Base-by-base conservation (phyloP, 2,888 invertebrate species). In the Macaria notata region DNA sequence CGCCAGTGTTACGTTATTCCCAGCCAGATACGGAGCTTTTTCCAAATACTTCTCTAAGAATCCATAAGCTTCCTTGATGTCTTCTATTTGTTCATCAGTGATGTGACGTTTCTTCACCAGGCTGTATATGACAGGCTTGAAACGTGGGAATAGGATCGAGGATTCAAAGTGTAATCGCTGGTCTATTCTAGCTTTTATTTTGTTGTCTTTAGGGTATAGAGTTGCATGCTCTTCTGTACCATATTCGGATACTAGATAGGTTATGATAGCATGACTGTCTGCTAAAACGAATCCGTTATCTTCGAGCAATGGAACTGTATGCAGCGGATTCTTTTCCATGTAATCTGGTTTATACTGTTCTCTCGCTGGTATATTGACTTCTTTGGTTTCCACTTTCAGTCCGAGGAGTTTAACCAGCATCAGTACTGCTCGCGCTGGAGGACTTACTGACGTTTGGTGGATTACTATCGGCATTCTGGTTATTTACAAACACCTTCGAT, bases 221-320 rank as follows among this genome's bases (percentile, higher is more conserved):
- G 62, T 64, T 43, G 60, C 59, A 9, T 69, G 60, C 8, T 62
- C 58, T 8, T 62, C 69, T 0, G 47, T 56, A 3, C 72, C 75
- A 38, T 75, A 80, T 58, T 78, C 77, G 1, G 75, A 65, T 5
- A 72, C 65, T 4, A 83, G 59, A 49, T 83, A 83, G 5, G 76
- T 73, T 42, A 72, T 71, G 29, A 83, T 82, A 0, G 76, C 79
- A 49, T 81, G 81, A 43, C 81, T 81, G 47, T 81, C 81, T 0
- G 75, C 63, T 0, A 81, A 49, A 0, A 68, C 59, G 9, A 78
- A 69, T 31, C 72, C 74, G 9, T 69, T 73, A 54, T 81, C 81
- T 75, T 81, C 79, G 3, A 82, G 59, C 9, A 82, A 44, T 0
- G 82, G 82, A 3, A 82, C 71, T 3, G 81, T 74, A 55, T 81